Evolutionary conservation across 2,888 invertebrate species (phyloP).

Genomic region (Coleophora flavipennella): DNA sequence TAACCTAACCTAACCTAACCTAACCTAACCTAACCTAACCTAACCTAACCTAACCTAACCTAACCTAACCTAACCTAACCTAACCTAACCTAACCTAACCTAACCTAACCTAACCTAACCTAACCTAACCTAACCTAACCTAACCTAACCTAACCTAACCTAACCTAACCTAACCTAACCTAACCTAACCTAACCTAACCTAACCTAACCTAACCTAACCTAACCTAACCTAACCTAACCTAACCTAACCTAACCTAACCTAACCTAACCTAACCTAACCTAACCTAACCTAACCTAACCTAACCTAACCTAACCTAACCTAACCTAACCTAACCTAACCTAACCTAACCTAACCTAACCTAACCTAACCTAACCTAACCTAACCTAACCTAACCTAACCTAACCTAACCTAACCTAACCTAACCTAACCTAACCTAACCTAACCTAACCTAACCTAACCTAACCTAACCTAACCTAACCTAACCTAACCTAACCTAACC

Average conservation of each 20-base stretch:
- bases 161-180: conserved; percentile 11
- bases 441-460: too few species aligned
- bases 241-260: conserved; percentile 14
- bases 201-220: conserved; percentile 11
- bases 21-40: conserved; percentile 1
- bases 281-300: conserved; percentile 13
- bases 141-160: conserved; percentile 12
- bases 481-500: too few species aligned
- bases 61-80: conserved; percentile 10
- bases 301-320: conserved; percentile 14
- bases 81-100: conserved; percentile 12
- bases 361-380: conserved; percentile 14
- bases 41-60: conserved; percentile 9
- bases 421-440: too few species aligned
- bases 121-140: conserved; percentile 8
- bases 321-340: conserved; percentile 14
- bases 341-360: conserved; percentile 14
- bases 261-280: conserved; percentile 12
- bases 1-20: conserved; percentile 4
- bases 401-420: conserved; percentile 11
- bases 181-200: conserved; percentile 11
- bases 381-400: conserved; percentile 14
- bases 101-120: conserved; percentile 8
- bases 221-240: conserved; percentile 14
- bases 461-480: too few species aligned